Evolutionary conservation across 23 tunicate species (phyloP), one percentile per base, ranked within the genome.

Genomic region (Halocynthia roretzi): DNA sequence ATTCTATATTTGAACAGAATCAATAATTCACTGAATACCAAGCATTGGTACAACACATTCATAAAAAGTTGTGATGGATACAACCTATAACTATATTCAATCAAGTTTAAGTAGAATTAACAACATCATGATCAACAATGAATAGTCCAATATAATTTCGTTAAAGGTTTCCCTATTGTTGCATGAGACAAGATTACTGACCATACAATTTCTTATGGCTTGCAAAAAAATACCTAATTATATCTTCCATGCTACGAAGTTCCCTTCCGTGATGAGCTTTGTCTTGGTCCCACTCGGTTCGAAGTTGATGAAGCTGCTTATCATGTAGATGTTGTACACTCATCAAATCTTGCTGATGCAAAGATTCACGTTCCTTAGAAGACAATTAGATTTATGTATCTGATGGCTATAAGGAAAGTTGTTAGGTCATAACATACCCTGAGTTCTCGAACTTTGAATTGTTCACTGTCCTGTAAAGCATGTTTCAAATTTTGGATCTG

Each of bases 291-390:
- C 88, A 89, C 51, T 89, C 96, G 4, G 81, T 19, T 7, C 78
- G 83, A 31, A 89, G 54, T 20, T 76, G 77, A 53, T 89, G 96
- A n/a, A 89, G 44, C 62, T 89, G 96, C 68, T 89, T 89, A n/a
- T 89, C 96, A 53, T 89, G 96, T 22, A 89, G 85, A 80, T 83
- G 88, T 74, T 89, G 96, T 65, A 84, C 55, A 57, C 87, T 89
- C 88, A 83, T 89, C 73, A 80, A 54, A 56, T 89, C 96, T 80
- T 89, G 96, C 53, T 89, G 96, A 68, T 89, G 96, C 40, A 89
- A 58, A 14, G 96, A 89, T 17, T 89, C 96, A 53, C 81, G 75
- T 50, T 89, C 93, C 93, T 87, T 48, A 44, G 4, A 49, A 22
- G 51, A 50, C 55, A 22, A 22, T 71, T 48, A 12, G 55, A 22